Conservation (phyloP, 1,140 invertebrate genomes). For the Macrostomum lignano region DNA sequence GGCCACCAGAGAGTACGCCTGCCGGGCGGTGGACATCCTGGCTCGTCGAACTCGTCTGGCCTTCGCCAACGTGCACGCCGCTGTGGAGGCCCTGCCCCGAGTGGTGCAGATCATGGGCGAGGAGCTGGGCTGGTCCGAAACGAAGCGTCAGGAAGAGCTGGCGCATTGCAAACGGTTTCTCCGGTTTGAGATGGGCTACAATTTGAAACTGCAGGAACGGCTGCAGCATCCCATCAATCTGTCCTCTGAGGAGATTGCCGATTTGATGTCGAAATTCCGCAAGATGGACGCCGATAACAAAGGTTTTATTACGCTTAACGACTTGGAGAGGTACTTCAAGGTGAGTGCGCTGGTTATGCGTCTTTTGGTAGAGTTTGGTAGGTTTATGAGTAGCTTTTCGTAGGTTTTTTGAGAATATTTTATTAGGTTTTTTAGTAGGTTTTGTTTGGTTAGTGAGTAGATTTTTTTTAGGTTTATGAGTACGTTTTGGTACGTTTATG, state of each 20-base stretch:
- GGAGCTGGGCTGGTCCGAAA: constrained; percentile 64
- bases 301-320: not conserved
- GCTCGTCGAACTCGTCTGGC: constrained; percentile 63
- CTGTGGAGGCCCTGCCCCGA: constrained; percentile 63
- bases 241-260: not conserved
- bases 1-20: constrained; percentile 34
- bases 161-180: not conserved
- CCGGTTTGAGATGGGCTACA: not conserved
- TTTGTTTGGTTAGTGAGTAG: no score
- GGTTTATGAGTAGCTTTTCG: no score
- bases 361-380: no score
- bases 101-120: constrained; percentile 84
- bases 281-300: not conserved
- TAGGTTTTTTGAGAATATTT: no score
- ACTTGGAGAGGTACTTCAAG: constrained; percentile 2
- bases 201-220: not conserved
- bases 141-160: constrained; percentile 33
- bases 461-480: no score
- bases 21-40: constrained; percentile 78
- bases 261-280: not conserved
- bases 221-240: constrained; percentile 1
- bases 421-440: no score
- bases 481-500: no score
- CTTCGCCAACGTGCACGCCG: constrained; percentile 74
- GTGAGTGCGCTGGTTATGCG: no score